Base-by-base conservation (phyloP, 2,797 vertebrate genomes). In the Enteromius unitaeniatus region DNA sequence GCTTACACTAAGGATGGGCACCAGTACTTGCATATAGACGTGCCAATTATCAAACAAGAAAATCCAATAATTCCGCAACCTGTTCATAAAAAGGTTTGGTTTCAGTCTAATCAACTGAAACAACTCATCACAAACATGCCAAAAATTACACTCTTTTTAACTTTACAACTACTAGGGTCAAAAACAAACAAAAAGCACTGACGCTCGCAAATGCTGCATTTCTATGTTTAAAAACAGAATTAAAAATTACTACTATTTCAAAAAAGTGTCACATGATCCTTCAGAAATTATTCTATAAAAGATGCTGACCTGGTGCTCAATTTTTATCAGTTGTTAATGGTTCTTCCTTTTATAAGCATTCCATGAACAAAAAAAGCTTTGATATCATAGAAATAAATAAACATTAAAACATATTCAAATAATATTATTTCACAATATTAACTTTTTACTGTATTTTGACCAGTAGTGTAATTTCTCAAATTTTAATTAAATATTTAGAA, bases 1-100 rank as follows among this genome's bases (percentile, higher is more conserved):
- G 19, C 45, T 55, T 67, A 23, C 17, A 75, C 9, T 45, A 78
- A 65, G 37, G 40, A 47, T 37, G 37, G 4, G 15, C 23, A 64
- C n/a, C 42, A 47, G 10, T 19, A 26, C 53, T 14, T 6, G 1
- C n/a, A 26, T 21, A 31, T 28, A 42, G 26, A 65, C 21, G 28
- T 14, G 47, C 2, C 28, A 74, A 72, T 49, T 26, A 72, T 72
- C 69, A 72, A 74, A 53, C 10, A 34, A 34, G 47, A 74, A 53
- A 74, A 74, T 51, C 26, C 70, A 34, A 74, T 34, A 45, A 70
- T 45, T 45, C 14, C 15, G 13, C n/a, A 13, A 70, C 40, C n/a
- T 17, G 6, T 15, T 64, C 7, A 64, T 64, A 17, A 64, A 31
- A 34, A 55, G 14, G 3, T 53, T 74, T 74, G 0, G 34, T 74